A percentile compares a stretch with the other conserved stretches of the same genome.
Evolutionary conservation across 2,113 vertebrate species (phyloP).

Genomic region (Rhizomys pruinosus): DNA sequence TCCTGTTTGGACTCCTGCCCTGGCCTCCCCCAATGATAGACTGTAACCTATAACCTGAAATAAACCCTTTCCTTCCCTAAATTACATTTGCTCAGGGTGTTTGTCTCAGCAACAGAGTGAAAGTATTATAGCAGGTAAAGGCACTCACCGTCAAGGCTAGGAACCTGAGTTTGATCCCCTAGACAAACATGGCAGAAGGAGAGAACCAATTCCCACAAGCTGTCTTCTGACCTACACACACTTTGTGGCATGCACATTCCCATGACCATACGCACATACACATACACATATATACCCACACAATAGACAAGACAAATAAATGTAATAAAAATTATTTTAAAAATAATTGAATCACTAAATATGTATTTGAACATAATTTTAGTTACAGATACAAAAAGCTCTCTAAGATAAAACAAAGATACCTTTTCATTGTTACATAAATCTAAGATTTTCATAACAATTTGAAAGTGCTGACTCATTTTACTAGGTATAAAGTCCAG

Average conservation of each 20-base stretch:
- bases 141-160: not conserved
- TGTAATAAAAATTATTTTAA: not conserved
- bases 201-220: not conserved
- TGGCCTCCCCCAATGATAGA: not conserved
- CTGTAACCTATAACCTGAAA: not conserved
- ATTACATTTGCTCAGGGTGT: not conserved
- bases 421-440: conserved; percentile 40
- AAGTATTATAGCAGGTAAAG: not conserved
- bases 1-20: not conserved
- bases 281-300: not conserved
- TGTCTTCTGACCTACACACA: not conserved
- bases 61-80: not conserved
- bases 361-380: conserved; percentile 10
- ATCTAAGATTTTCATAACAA: conserved; percentile 30
- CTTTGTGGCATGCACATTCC: not conserved
- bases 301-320: not conserved
- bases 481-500: not conserved
- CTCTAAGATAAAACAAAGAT: not conserved
- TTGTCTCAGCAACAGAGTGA: not conserved
- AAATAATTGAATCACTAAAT: not conserved
- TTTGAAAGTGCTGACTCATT: not conserved
- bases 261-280: not conserved
- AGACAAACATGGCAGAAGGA: not conserved
- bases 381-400: not conserved
- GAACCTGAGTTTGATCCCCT: not conserved